A percentile compares a stretch with the other conserved stretches of the same genome.
These are phyloP conservation scores for Paralichthys olivaceus DNA, from an alignment of 2,113 vertebrate genomes.

Conservation along the genomic window DNA sequence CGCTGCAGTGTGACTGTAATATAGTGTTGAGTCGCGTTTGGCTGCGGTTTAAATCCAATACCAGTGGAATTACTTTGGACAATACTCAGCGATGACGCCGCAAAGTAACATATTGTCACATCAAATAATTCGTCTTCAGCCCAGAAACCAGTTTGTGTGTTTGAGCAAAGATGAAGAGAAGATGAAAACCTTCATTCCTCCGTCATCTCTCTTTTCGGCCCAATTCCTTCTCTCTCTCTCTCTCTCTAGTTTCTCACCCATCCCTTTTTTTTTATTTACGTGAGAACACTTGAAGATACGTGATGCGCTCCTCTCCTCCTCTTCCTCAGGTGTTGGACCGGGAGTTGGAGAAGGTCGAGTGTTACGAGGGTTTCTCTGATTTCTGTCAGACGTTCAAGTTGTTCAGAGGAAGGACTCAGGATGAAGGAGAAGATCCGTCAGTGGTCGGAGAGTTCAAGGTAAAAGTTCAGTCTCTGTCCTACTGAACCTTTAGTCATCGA, in stretches of 20 bases:
- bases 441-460: constrained; percentile 98
- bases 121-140: background rate
- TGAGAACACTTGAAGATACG: too few species aligned
- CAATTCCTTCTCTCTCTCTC: too few species aligned
- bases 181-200: background rate
- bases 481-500: too few species aligned
- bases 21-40: constrained; percentile 34
- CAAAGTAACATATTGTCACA: constrained; percentile 2
- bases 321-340: constrained; percentile 87
- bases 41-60: constrained; percentile 20
- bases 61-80: constrained; percentile 10
- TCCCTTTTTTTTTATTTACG: too few species aligned
- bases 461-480: too few species aligned
- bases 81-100: constrained; percentile 33
- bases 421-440: constrained; percentile 89
- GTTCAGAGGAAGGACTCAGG: constrained; percentile 88
- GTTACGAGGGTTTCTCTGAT: constrained; percentile 87
- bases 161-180: background rate
- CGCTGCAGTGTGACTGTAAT: constrained; percentile 5
- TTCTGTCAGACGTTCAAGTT: constrained; percentile 96
- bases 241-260: too few species aligned
- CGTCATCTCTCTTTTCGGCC: background rate
- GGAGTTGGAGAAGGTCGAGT: constrained; percentile 88
- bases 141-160: background rate
- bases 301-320: background rate